These are phyloP conservation scores for Lasius fuliginosus DNA, from an alignment of 2,888 invertebrate species.

Conservation along the genomic window DNA sequence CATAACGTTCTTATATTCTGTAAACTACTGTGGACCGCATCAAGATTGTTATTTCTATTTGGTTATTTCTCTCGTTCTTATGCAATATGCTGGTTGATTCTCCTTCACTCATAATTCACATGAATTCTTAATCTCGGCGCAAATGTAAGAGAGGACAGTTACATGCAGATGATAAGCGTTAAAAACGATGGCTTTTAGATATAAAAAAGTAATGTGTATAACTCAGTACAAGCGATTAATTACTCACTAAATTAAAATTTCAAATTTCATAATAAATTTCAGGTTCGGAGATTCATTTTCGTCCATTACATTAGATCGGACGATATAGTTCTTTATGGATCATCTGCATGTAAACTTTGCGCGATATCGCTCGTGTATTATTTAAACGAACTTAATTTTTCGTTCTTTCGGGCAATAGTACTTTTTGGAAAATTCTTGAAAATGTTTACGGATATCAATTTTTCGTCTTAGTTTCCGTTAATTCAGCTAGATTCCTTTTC, in stretches of 20 bases:
- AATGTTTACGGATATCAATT: slow-evolving; percentile 68
- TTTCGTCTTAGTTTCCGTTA: slow-evolving; percentile 67
- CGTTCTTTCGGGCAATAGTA: slow-evolving; percentile 61
- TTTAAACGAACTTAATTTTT: slow-evolving; percentile 42
- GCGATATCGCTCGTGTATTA: slow-evolving; percentile 53
- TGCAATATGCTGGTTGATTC: slow-evolving; percentile 48
- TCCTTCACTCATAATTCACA: slow-evolving; percentile 29
- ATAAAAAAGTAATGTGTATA: slow-evolving; percentile 15
- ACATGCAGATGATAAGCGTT: slow-evolving; percentile 56
- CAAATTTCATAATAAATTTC: slow-evolving; percentile 13
- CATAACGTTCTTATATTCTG: slow-evolving; percentile 79
- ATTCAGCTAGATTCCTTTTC: slow-evolving; percentile 91
- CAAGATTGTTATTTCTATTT: slow-evolving; percentile 79
- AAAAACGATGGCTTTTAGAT: slow-evolving; percentile 16
- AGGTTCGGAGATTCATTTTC: not conserved
- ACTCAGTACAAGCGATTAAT: slow-evolving; percentile 35
- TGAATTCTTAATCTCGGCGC: slow-evolving; percentile 53
- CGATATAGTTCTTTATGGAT: slow-evolving; percentile 26
- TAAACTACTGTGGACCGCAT: slow-evolving; percentile 84
- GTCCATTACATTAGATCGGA: slow-evolving; percentile 3
- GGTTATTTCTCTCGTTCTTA: slow-evolving; percentile 62
- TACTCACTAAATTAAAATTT: slow-evolving; percentile 20
- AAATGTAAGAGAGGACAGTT: slow-evolving; percentile 54
- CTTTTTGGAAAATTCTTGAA: slow-evolving; percentile 71
- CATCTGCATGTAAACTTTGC: slow-evolving; percentile 62